Evolutionary conservation across 2,888 invertebrate species (phyloP).

Genomic region (Lithophane leautieri): DNA sequence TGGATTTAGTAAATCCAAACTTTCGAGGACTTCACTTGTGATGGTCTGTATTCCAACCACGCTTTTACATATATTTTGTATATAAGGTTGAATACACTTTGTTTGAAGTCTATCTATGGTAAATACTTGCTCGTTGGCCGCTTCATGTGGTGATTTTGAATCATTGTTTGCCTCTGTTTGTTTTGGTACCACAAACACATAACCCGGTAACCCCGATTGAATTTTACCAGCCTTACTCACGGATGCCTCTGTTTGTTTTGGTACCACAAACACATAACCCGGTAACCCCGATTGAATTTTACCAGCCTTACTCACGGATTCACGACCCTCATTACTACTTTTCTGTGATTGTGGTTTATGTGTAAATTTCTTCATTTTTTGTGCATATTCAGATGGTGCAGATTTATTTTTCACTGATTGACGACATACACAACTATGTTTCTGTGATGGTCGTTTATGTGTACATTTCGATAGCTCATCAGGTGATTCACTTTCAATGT

Average conservation of each 20-base stretch:
- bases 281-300: background rate
- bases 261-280: constrained; percentile 25
- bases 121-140: background rate
- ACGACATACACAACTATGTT: too few relatives aligned
- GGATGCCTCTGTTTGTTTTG: background rate
- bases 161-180: background rate
- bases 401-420: too few relatives aligned
- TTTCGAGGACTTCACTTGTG: background rate
- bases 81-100: constrained; percentile 12
- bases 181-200: background rate
- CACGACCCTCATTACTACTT: too few relatives aligned
- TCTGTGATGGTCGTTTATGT: too few relatives aligned
- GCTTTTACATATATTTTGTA: constrained; percentile 3
- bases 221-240: background rate
- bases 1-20: background rate
- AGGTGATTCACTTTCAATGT: background rate
- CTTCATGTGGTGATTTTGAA: background rate
- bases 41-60: constrained; percentile 6
- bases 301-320: background rate
- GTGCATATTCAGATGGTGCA: too few relatives aligned
- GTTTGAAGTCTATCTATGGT: constrained; percentile 4
- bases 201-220: background rate
- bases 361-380: too few relatives aligned
- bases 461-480: background rate
- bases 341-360: too few relatives aligned